Percentiles rank a stretch among this genome's conserved stretches.
Conservation (phyloP, 2,797 vertebrate species). For the Coilia nasus region DNA sequence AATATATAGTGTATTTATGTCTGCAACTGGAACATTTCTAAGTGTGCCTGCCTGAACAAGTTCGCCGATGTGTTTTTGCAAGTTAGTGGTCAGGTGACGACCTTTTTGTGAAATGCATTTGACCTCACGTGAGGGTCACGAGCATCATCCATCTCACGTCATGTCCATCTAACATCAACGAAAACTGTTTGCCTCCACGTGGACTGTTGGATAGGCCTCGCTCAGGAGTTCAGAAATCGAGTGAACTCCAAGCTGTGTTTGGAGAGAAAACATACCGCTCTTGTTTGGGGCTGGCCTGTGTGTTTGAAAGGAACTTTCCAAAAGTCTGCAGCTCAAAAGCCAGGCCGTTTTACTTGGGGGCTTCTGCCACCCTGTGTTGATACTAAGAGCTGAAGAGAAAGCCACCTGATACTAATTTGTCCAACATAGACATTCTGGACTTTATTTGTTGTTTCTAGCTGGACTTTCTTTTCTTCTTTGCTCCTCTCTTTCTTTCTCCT, state of each 20-base stretch:
- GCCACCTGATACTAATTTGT: conserved; percentile 22
- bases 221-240: neutral
- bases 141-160: neutral
- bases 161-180: neutral
- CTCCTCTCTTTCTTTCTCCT: neutral
- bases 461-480: neutral
- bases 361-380: neutral
- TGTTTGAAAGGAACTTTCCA: neutral
- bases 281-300: neutral
- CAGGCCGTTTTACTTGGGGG: neutral
- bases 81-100: neutral
- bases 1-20: neutral
- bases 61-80: neutral
- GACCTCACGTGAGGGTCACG: neutral
- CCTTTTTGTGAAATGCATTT: neutral
- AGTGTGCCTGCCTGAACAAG: neutral
- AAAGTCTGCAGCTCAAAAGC: neutral
- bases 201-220: neutral
- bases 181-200: neutral
- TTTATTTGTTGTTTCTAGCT: conserved; percentile 5
- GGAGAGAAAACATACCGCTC: neutral
- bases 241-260: conserved; percentile 16
- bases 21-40: neutral
- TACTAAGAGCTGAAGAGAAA: neutral
- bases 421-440: neutral